Evolutionary conservation across 2,888 invertebrate species (phyloP), one percentile per base, ranked within the genome.

Genomic region (Torymus texanus): DNA sequence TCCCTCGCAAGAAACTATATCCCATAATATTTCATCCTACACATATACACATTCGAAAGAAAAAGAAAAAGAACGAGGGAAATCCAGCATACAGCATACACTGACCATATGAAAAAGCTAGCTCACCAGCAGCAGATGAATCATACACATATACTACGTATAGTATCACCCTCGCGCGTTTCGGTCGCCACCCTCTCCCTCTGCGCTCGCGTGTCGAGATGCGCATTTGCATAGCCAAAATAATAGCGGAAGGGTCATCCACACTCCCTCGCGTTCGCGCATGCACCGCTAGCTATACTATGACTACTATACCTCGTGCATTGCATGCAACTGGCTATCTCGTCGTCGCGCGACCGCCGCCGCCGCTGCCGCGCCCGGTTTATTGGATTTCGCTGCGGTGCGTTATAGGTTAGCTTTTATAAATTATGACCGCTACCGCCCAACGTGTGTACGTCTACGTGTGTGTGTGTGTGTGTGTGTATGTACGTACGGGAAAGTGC

Each of bases 181-280:
- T 73, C 53, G 14, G 21, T 66, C 10, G 13, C 16, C 41, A 3
- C 13, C 29, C 59, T 41, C 29, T 8, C 50, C n/a, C n/a, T n/a
- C n/a, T n/a, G n/a, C n/a, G n/a, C 55, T 78, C 74, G 81, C 75
- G 71, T 78, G 78, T 59, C 78, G 78, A 63, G 74, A 71, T 70
- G 72, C 68, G 62, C 77, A 81, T 81, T 81, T 79, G 77, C 81
- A 81, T 81, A 79, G 77, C 79, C 81, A 78, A 81, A 79, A 81
- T 81, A 81, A 81, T 79, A 79, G 79, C 77, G 67, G 77, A 78
- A 80, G 78, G 71, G 72, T 75, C 70, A 68, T 29, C 58, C 41
- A 41, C 41, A 41, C 41, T 41, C 5, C 8, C 3, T 8, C 29
- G 29, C 29, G 4, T n/a, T n/a, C n/a, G 65, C 29, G 18, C 21